Base-by-base conservation (phyloP, 2,888 invertebrate genomes). In the Ypsolopha scabrella region DNA sequence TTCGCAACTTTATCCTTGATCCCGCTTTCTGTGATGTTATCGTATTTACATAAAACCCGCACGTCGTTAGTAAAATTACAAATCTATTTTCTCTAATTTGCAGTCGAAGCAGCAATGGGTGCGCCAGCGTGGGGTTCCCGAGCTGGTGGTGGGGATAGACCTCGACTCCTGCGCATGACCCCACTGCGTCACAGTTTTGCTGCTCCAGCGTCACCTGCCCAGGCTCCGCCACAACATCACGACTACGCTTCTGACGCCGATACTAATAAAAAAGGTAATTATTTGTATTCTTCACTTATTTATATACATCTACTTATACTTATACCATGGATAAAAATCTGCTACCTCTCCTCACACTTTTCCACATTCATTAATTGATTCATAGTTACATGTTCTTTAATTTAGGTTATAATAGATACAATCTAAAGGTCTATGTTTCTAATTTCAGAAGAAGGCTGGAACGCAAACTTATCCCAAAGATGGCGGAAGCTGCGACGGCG, bases 401-500 rank as follows among this genome's bases (percentile, higher is more conserved):
- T 38, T 38, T 38, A 38, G n/a, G 1, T 8, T 38, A 38, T 38
- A 38, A 38, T 8, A 10, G 9, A 38, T 2, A 38, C 6, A 38
- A 38, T n/a, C 38, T 38, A 38, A 38, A 2, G 38, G 8, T 10
- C 8, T 3, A 38, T n/a, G 24, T 24, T 24, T 24, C 24, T 24
- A 43, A 58, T 89, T 88, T 60, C 88, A 92, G 92, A 92, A 72
- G 87, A 92, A 69, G 88, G 90, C 65, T 91, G 91, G 91, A 92
- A 92, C 72, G 91, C 92, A 58, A 92, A 91, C 67, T 87, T 93
- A 58, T 91, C 92, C 48, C 92, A 93, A 72, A 88, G 92, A 80
- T 93, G 93, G 93, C 87, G 92, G 60, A 90, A 92, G 65, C 80
- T 93, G 54, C 88, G 92, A 36, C 88, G 92, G 53, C 88, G 92